A percentile compares a stretch with the other conserved stretches of the same genome.
Conservation (phyloP, 2,113 vertebrate species). For the Ardeotis arabs region DNA sequence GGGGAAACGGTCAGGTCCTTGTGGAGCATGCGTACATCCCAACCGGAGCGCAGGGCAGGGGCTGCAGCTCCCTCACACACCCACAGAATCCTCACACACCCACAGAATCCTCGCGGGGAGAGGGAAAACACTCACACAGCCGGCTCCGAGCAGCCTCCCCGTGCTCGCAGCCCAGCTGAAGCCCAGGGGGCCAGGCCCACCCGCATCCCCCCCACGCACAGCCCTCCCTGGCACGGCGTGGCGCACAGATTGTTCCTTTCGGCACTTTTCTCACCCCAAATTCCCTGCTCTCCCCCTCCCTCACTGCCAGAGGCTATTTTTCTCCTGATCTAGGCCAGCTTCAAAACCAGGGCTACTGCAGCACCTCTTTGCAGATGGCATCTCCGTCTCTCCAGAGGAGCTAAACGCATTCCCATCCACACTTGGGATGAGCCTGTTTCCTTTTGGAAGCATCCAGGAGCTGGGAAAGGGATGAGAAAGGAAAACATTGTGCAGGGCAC, state of each 20-base stretch:
- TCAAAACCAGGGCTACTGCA: background rate
- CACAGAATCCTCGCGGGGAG: background rate
- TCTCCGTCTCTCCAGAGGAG: background rate
- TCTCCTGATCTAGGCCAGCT: slow-evolving; percentile 3
- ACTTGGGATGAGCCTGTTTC: background rate
- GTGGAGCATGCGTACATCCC: background rate
- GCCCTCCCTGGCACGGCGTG: background rate
- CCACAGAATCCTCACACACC: background rate
- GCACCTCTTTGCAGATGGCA: background rate
- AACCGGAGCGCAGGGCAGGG: rapidly evolving
- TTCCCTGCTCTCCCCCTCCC: background rate
- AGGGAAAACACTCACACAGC: background rate
- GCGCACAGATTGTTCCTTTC: slow-evolving; percentile 33
- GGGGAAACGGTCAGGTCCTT: background rate
- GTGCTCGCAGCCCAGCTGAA: background rate
- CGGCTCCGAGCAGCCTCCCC: background rate
- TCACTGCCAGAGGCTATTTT: slow-evolving; percentile 28
- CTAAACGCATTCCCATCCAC: background rate
- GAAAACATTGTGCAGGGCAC: background rate
- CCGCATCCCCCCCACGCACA: background rate
- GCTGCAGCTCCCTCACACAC: background rate
- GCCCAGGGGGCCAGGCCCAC: background rate
- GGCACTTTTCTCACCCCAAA: background rate
- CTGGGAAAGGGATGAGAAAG: background rate
- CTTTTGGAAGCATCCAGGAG: background rate